Evolutionary conservation across 1,140 invertebrate species (phyloP), one percentile per base, ranked within the genome.

Genomic region (Aphaenogaster floridana): DNA sequence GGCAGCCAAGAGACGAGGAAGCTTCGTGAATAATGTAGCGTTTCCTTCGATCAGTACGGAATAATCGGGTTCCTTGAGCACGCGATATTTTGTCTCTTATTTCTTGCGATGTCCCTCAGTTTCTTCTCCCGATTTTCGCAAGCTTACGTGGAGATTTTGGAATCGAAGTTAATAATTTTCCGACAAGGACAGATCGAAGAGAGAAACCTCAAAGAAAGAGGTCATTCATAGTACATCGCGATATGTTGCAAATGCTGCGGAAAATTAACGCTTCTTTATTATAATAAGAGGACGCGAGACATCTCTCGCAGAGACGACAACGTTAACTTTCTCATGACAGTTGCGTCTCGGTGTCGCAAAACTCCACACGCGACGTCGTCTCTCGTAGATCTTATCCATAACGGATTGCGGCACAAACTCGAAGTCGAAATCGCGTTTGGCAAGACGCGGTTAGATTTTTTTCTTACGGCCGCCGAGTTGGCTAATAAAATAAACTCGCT

Each of bases 241-340:
- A 7, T 13, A 42, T 74, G 52, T 57, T 36, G 36, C 34, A 74
- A 57, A 57, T 9, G 21, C n/a, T 11, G n/a, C 21, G 52, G 21
- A 4, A 76, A 36, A 59, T 76, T 42, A 42, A 64, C 21, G 8
- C 42, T 78, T 63, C 8, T 63, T 78, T 48, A n/a, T 78, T 48
- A 7, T 28, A 45, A 79, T 13, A 50, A 15, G 11, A 13, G 9
- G 64, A 21, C 64, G 9, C 3, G 42, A 77, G 42, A 77, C 39
- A 48, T 45, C 17, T 78, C 21, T 28, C 72, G 11, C 28, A 13
- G 39, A 42, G 45, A 52, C 6, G n/a, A 48, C 45, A 66, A 80
- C 21, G 17, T 80, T 17, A 8, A 80, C 78, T 80, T 52, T 80
- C 28, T 39, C 34, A 9, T 28, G 34, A 54, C 63, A 69, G 13